Percentiles rank a stretch among this genome's conserved stretches.
Conservation (phyloP, 30 jellyfish, hydroid and myxozoan genomes). For the Cassiopea andromeda region DNA sequence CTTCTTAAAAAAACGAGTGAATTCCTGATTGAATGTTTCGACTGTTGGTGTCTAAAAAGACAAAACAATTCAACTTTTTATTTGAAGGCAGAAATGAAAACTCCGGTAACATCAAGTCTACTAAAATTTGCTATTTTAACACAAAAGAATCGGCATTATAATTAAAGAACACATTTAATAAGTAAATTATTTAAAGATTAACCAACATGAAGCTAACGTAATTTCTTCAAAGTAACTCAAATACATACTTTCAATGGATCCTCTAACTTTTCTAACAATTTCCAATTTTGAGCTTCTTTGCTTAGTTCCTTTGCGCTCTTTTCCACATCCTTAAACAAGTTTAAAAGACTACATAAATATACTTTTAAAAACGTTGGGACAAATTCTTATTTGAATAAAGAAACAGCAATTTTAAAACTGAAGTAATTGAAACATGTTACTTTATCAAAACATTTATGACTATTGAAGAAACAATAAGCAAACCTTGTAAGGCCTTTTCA, state of each 20-base stretch:
- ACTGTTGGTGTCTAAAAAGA: slow-evolving; percentile 56
- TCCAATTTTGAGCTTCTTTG: neutral
- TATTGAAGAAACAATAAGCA: neutral
- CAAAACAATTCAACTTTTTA: neutral
- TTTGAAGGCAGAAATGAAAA: no score
- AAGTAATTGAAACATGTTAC: no score
- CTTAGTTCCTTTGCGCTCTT: neutral
- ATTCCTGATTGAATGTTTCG: slow-evolving; percentile 34
- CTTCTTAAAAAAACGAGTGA: slow-evolving; percentile 21
- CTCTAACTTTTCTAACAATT: slow-evolving; percentile 6
- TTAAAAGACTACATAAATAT: neutral
- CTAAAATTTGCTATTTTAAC: no score
- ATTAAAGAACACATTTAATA: no score
- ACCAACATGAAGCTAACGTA: neutral
- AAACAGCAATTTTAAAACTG: neutral
- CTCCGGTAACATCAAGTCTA: no score
- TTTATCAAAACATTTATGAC: no score
- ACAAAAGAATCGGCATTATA: no score
- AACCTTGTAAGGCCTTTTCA: slow-evolving; percentile 6
- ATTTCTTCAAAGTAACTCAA: neutral
- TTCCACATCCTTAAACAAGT: slow-evolving; percentile 5
- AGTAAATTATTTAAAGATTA: no score
- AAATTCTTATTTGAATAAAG: no score
- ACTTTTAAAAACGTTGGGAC: neutral
- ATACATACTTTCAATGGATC: slow-evolving; percentile 33